Evolutionary conservation across 1,140 invertebrate species (phyloP).

Genomic region (Gerris buenoi): DNA sequence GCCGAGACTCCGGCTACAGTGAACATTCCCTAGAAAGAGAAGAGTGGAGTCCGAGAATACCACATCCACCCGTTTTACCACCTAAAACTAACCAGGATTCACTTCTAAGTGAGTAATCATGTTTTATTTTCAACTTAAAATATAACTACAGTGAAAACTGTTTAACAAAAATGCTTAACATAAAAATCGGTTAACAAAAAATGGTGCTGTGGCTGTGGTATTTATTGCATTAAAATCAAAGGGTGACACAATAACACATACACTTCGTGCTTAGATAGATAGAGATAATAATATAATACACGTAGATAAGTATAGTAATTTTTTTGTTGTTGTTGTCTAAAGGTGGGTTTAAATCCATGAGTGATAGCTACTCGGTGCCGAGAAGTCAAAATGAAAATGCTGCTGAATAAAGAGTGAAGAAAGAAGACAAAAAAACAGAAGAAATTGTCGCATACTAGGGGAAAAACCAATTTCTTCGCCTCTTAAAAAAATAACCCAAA

Average conservation of each 20-base stretch:
- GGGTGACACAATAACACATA: neutral
- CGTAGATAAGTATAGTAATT: no score
- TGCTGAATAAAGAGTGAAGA: neutral
- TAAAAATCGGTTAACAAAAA: no score
- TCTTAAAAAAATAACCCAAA: no score
- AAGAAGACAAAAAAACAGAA: no score
- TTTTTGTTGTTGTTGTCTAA: no score
- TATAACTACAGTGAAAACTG: no score
- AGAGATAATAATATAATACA: neutral
- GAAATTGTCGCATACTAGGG: no score
- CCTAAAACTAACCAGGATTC: neutral
- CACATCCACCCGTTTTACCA: neutral
- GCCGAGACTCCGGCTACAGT: neutral
- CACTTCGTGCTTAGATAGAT: neutral
- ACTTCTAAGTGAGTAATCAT: neutral
- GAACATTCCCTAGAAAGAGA: neutral
- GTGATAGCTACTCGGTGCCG: neutral
- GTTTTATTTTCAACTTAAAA: neutral
- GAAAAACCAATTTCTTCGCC: no score
- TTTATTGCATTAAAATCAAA: neutral
- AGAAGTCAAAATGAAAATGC: neutral
- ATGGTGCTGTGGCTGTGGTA: neutral
- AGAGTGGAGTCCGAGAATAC: neutral
- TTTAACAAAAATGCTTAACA: no score
- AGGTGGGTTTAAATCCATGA: neutral